Percentiles rank a stretch among this genome's conserved stretches.
Conservation (phyloP, 2,888 invertebrate species). For the Adelognathus sp. region DNA sequence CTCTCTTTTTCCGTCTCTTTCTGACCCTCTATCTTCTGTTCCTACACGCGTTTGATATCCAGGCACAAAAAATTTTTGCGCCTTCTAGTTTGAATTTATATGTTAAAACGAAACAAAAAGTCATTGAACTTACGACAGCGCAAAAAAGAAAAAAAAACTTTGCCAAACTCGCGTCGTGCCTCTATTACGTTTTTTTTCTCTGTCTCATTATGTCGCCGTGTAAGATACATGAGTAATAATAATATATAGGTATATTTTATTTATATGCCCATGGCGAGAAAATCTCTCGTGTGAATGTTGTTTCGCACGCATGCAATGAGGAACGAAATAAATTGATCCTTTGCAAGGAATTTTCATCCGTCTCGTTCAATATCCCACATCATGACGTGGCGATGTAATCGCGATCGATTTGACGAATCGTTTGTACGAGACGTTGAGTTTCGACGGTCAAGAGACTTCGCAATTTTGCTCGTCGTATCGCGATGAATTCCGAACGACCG, state of each 20-base stretch:
- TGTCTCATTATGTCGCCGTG: constrained; percentile 59
- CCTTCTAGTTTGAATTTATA: too few relatives aligned
- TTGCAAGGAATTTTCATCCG: neutral
- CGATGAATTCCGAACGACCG: constrained; percentile 55
- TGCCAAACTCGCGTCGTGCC: constrained; percentile 65
- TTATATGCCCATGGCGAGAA: constrained; percentile 53
- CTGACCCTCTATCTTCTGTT: neutral
- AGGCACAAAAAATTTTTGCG: too few relatives aligned
- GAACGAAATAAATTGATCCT: constrained; percentile 56
- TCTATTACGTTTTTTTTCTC: neutral
- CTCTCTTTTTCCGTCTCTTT: constrained; percentile 17
- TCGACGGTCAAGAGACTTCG: constrained; percentile 59
- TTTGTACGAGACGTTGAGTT: constrained; percentile 59
- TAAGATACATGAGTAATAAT: constrained; percentile 71
- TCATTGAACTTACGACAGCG: constrained; percentile 45
- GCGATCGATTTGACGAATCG: constrained; percentile 65
- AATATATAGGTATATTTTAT: constrained; percentile 63
- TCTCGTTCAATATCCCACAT: neutral
- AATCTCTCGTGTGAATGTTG: constrained; percentile 45
- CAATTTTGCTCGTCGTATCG: constrained; percentile 60
- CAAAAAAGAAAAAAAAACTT: constrained; percentile 38
- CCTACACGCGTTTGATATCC: too few relatives aligned
- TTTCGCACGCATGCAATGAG: constrained; percentile 66
- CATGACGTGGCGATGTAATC: constrained; percentile 66
- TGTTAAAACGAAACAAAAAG: too few relatives aligned